Evolutionary conservation across 2,113 vertebrate genomes (phyloP).

Genomic region (Meles meles): DNA sequence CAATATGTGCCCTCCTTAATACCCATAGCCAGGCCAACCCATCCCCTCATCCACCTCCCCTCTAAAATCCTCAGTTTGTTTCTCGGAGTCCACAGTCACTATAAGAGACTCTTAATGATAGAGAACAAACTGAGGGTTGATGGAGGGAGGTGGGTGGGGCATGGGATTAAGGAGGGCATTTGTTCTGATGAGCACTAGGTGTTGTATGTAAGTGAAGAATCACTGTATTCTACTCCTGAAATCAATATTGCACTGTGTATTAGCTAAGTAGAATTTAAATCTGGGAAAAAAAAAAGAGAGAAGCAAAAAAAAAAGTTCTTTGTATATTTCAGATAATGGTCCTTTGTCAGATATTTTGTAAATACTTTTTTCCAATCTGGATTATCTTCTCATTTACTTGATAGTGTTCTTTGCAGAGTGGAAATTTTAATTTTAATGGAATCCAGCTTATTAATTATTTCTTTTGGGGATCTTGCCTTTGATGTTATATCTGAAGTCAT

Average conservation of each 20-base stretch:
- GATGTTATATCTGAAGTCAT: background rate
- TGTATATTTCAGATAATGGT: background rate
- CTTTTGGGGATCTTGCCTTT: background rate
- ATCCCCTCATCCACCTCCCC: too few relatives aligned
- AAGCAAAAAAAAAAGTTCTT: background rate
- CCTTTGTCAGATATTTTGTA: background rate
- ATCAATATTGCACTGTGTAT: background rate
- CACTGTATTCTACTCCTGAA: background rate
- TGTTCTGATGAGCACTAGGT: too few relatives aligned
- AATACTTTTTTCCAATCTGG: background rate
- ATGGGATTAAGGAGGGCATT: too few relatives aligned
- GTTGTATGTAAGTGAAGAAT: too few relatives aligned
- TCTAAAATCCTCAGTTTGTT: too few relatives aligned
- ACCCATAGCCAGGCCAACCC: too few relatives aligned
- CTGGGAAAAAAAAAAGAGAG: background rate
- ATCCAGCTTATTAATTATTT: background rate
- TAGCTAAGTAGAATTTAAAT: background rate
- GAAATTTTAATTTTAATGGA: background rate
- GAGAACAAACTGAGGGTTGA: background rate
- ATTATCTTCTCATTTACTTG: background rate
- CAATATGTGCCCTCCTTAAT: too few relatives aligned
- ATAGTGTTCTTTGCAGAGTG: background rate
- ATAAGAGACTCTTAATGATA: background rate
- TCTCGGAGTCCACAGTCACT: too few relatives aligned
- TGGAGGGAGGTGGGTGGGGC: too few relatives aligned